Base-by-base conservation (phyloP, 2,113 vertebrate species). In the Brachionichthys hirsutus region DNA sequence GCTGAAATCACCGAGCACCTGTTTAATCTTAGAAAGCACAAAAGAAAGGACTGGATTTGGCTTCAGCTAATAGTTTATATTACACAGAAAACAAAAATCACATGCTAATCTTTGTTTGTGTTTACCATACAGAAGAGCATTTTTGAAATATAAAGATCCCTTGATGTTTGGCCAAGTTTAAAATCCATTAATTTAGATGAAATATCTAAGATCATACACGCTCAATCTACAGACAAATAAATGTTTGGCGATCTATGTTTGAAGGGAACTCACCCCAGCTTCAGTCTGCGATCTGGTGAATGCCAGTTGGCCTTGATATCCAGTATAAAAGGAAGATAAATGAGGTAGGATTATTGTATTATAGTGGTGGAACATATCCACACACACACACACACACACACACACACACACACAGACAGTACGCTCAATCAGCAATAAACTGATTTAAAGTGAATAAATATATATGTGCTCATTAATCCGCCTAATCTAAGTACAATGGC, bases 261-360 rank as follows among this genome's bases (percentile, higher is more conserved):
- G 30, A 20, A 9, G 22, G 41, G 49, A 60, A 60, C 49, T 12
- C 9, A n/a, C n/a, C n/a, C n/a, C n/a, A 35, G 65, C 57, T 62
- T 72, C 50, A 56, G 45, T 9, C 40, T 53, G 54, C 68, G 34
- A 70, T 71, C 52, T 41, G 12, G 48, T 45, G 56, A 75, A 67
- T 75, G 67, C 49, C 77, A 82, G 35, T 50, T 62, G 54, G 55
- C 34, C 22, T 50, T 77, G 53, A 69, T 63, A 63, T 69, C 60
- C 58, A 46, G 46, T 7, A 3, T 70, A 46, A 70, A 63, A 73
- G 41, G 59, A 24, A 74, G 48, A 85, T 58, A 61, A 57, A 84
- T 75, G 72, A 73, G 73, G 54, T 19, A 17, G 67, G 51, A 73
- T 84, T 84, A 65, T 67, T 72, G 78, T 75, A 79, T 58, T 70